Base-by-base conservation (phyloP, 92 coral and sea anemone species). In the Porites evermanni region DNA sequence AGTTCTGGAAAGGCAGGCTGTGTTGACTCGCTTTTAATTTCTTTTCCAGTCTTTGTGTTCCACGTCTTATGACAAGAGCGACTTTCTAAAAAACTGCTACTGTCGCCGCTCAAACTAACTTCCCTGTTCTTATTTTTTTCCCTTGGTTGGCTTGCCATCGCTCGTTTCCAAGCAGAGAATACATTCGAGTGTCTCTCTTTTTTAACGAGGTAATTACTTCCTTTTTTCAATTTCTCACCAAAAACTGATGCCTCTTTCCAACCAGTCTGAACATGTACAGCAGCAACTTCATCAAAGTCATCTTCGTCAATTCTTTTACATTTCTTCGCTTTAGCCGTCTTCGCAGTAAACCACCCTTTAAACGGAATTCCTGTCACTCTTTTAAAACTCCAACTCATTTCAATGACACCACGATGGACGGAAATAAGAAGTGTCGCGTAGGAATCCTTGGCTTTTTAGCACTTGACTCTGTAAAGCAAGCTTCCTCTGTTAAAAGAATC, bases 21-120 rank as follows among this genome's bases (percentile, higher is more conserved):
- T 23, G 58, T 4, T 38, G 58, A 16, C 20, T 58, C 60, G 19
- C 67, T 70, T 72, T 32, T 32, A 1, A 53, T 67, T 67, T 50
- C 75, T 53, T 79, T 79, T 10, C 53, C 84, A 67, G 81, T 61
- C 24, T 18, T 78, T 11, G 53, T 58, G 80, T 76, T 60, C 80
- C 68, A 76, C 24, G n/a, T n/a, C 29, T 72, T 54, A 24, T 59
- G 51, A 1, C 6, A 24, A 24, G 24, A 13, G 12, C 17, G 47
- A 2, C 53, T 70, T 70, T 7, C 53, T n/a, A 4, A 32, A 70
- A 0, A 11, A 32, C 53, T 7, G 53, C 51, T 32, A 13, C 6
- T 70, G 19, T 38, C 53, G 14, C 51, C 74, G 20, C 60, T 10
- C 60, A 13, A 10, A 54, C 60, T 54, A 54, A 54, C 12, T 54